Percentiles rank a stretch among this genome's conserved stretches.
These are phyloP conservation scores for Drosophila simulans DNA, from an alignment of 1,140 invertebrate species.

Conservation along the genomic window DNA sequence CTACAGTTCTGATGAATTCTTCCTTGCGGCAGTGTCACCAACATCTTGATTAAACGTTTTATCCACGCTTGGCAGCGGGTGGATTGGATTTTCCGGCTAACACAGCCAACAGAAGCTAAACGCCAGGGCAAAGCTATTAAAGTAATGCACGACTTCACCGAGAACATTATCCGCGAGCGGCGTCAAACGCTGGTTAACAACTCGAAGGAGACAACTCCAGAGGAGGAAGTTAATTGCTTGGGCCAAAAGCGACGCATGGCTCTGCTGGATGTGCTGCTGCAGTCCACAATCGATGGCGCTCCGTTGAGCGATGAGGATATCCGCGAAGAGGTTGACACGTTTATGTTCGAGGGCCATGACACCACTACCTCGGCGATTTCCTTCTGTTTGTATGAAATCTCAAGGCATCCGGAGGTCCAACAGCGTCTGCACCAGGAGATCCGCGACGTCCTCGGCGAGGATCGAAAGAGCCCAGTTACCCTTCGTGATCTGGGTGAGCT, in stretches of 20 bases:
- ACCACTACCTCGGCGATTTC: conserved; percentile 87
- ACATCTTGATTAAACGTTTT: conserved; percentile 57
- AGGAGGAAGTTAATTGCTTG: conserved; percentile 42
- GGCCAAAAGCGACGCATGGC: conserved; percentile 87
- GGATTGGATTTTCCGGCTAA: conserved; percentile 61
- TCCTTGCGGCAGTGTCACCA: conserved; percentile 47
- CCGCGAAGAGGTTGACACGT: conserved; percentile 90
- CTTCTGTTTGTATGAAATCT: conserved; percentile 86
- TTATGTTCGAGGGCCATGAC: conserved; percentile 91
- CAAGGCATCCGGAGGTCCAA: conserved; percentile 86
- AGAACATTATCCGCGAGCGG: conserved; percentile 86
- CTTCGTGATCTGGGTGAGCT: conserved; percentile 50
- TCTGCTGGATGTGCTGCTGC: conserved; percentile 91
- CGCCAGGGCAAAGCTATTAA: conserved; percentile 86
- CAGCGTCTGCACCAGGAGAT: conserved; percentile 87
- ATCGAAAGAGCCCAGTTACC: conserved; percentile 24
- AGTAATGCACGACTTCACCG: conserved; percentile 89
- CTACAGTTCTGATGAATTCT: not conserved
- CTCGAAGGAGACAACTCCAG: not conserved
- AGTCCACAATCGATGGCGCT: conserved; percentile 86
- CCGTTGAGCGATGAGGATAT: conserved; percentile 88
- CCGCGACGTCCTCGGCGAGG: conserved; percentile 85
- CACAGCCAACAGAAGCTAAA: conserved; percentile 74
- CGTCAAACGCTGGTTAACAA: conserved; percentile 61
- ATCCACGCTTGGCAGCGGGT: conserved; percentile 63